Percentiles rank a stretch among this genome's conserved stretches.
Evolutionary conservation across 1,140 invertebrate species (phyloP).

Genomic region (Heliconius himera): DNA sequence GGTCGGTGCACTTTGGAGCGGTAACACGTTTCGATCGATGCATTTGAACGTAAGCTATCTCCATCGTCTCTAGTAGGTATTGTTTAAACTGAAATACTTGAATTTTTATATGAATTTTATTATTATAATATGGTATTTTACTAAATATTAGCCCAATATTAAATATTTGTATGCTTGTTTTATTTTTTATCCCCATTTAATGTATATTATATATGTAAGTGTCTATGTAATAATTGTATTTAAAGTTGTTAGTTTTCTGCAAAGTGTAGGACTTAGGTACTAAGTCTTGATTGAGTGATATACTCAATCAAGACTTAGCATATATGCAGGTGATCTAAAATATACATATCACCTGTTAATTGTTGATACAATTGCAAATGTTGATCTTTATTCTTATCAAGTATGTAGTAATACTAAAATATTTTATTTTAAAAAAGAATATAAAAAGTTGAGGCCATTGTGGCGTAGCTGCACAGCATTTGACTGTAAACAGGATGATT

Average conservation of each 20-base stretch:
- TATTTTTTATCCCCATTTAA: slow-evolving; percentile 53
- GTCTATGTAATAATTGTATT: neutral
- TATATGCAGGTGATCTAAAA: too few relatives aligned
- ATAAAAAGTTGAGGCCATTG: too few relatives aligned
- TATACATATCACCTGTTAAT: too few relatives aligned
- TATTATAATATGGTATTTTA: slow-evolving; percentile 81
- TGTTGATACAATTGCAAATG: too few relatives aligned
- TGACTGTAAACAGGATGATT: neutral
- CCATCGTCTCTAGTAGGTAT: slow-evolving; percentile 63
- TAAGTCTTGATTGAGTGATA: too few relatives aligned
- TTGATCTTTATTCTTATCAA: too few relatives aligned
- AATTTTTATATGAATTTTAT: slow-evolving; percentile 82
- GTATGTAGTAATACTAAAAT: neutral
- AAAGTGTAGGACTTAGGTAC: too few relatives aligned
- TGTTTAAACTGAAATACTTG: slow-evolving; percentile 77
- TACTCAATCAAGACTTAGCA: too few relatives aligned
- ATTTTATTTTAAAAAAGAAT: neutral
- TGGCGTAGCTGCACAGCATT: neutral
- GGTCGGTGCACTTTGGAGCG: neutral
- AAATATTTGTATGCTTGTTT: slow-evolving; percentile 75
- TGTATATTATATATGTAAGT: neutral
- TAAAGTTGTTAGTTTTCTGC: neutral
- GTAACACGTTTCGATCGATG: neutral
- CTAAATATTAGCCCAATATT: slow-evolving; percentile 81
- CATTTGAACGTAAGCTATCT: slow-evolving; percentile 7